Conservation (phyloP, 2,113 vertebrate genomes). For the Seriola dumerili region DNA sequence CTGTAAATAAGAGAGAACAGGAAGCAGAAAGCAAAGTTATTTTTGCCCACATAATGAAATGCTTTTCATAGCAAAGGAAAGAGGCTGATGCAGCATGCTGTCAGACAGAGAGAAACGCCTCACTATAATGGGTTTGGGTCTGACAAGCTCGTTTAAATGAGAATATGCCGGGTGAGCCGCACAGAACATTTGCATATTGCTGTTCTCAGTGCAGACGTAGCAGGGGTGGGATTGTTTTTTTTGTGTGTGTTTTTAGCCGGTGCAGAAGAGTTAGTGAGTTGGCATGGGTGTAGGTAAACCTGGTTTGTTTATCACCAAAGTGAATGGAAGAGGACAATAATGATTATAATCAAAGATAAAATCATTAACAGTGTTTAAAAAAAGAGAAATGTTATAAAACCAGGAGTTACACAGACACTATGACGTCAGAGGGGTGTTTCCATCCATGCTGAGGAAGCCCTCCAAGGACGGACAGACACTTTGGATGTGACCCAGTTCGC, state of each 20-base stretch:
- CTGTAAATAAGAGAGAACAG: conserved; percentile 34
- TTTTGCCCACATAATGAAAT: conserved; percentile 49
- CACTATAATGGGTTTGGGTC: conserved; percentile 20
- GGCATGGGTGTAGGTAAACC: background rate
- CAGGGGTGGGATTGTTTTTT: background rate
- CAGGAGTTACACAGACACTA: background rate
- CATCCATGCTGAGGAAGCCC: conserved; percentile 6
- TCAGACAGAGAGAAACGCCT: conserved; percentile 17
- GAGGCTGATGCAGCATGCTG: conserved; percentile 50
- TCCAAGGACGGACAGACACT: conserved; percentile 13
- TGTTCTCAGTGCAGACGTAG: background rate
- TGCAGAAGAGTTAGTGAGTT: background rate
- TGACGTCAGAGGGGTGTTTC: conserved; percentile 27
- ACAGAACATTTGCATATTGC: conserved; percentile 18
- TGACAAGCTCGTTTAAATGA: conserved; percentile 33
- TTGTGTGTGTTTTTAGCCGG: background rate
- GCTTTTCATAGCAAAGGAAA: conserved; percentile 49
- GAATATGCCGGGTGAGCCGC: conserved; percentile 23
- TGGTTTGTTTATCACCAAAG: background rate
- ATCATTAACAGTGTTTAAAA: background rate
- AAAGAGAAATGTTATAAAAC: background rate
- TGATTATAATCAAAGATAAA: background rate
- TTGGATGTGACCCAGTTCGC: conserved; percentile 27
- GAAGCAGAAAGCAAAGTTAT: conserved; percentile 48
- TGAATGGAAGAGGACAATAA: background rate